phyloP scores from a whole-genome alignment of 2,113 vertebrate species.

The Colossoma macropomum region DNA sequence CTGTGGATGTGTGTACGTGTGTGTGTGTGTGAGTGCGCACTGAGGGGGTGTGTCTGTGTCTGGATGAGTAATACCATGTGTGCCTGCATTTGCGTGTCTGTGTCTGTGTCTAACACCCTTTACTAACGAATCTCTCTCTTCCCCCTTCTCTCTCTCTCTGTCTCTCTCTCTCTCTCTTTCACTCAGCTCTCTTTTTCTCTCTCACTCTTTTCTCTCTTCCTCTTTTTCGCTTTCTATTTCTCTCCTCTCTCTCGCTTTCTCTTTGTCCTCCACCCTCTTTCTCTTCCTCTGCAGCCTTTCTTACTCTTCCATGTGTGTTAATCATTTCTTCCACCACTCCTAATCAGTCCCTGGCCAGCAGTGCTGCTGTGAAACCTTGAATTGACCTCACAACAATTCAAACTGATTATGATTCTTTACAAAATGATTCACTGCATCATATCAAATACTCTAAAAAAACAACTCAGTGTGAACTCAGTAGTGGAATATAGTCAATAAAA shows the following conservation, averaged over 20 bases:
- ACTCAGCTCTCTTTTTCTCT: background rate
- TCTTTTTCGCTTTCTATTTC: background rate
- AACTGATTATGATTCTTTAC: too few species aligned
- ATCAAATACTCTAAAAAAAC: too few species aligned
- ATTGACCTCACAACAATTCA: too few species aligned
- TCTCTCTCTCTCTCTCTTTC: background rate
- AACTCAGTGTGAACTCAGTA: too few species aligned
- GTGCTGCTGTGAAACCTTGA: too few species aligned
- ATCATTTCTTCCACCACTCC: background rate
- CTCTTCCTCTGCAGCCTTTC: constrained; percentile 23
- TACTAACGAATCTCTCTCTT: background rate
- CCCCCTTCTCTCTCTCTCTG: background rate
- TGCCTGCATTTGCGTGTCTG: background rate
- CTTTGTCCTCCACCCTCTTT: constrained; percentile 6
- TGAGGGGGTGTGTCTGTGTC: constrained; percentile 23
- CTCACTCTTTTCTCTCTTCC: background rate
- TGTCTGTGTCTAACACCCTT: background rate
- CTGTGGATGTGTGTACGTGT: constrained; percentile 27
- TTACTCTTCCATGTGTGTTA: constrained; percentile 6
- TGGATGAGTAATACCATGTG: constrained; percentile 42
- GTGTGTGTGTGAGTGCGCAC: background rate
- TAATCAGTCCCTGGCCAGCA: too few species aligned
- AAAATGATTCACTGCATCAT: too few species aligned
- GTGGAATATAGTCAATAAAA: too few species aligned
- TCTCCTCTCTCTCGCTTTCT: background rate